Evolutionary conservation across 1,140 invertebrate genomes (phyloP), one percentile per base, ranked within the genome.

Genomic region (Drosophila pseudoananassae): DNA sequence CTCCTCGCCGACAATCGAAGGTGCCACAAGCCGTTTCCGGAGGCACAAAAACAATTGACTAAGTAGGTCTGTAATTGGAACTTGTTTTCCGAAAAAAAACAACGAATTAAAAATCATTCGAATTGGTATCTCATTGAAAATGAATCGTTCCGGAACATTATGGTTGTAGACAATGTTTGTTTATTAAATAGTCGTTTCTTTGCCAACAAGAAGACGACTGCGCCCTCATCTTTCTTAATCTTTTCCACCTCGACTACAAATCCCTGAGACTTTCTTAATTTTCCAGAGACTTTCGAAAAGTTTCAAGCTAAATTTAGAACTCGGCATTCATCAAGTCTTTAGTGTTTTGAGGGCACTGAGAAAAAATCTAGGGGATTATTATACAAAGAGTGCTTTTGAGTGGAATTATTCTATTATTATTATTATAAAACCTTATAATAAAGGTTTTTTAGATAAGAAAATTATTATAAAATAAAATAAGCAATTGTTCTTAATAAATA

Each of bases 41-140:
- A 0, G 15, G 14, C 57, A 65, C 52, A 27, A 64, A 64, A 65
- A 74, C 59, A 74, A 74, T 75, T 57, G 71, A 75, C 59, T 66
- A 71, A 71, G 68, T 70, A 70, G 63, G 66, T 70, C 66, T 70
- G 66, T 47, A 47, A 70, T 38, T 50, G 51, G 69, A 31, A 69
- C 54, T 47, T 27, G 15, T 46, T 46, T 29, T 51, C 17, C 14
- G 27, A n/a, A 12, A 12, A 40, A 15, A 20, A 20, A 20, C 2
- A 20, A 2, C 20, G 3, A 20, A 20, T 20, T 2, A 3, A 20
- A 20, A 31, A 51, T 38, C 6, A 29, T 49, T 31, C 33, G 38
- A 61, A 43, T 27, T 20, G 20, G 31, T 3, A 45, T 65, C n/a
- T 43, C 4, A n/a, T 10, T 43, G n/a, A 8, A 43, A 17, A 7